Base-by-base conservation (phyloP, 2,113 vertebrate species). In the Atrichornis clamosus region DNA sequence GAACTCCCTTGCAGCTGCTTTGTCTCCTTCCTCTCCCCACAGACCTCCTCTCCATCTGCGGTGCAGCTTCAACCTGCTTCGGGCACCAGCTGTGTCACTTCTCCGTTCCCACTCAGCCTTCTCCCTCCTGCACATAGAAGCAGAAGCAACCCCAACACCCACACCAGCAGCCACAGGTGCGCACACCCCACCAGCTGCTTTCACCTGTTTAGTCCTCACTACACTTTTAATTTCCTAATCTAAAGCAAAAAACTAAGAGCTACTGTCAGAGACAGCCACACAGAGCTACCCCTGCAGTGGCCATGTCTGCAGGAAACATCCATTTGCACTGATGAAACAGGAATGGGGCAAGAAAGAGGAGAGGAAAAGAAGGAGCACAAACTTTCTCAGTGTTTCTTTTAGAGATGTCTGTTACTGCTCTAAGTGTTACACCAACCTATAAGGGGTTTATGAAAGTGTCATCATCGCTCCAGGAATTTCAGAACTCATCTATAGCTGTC, bases 1-100 rank as follows among this genome's bases (percentile, higher is more conserved):
- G 64, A 96, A 95, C 96, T 90, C 96, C 92, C 73, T 62, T 91
- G 60, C 95, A 95, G 94, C 94, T 96, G 95, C 77, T 77, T 67
- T 64, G 47, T 46, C 78, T 92, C 84, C 70, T 73, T 86, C 50
- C 72, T 80, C 90, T 91, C 90, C 80, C 68, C 84, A 63, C 60
- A 89, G 80, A 62, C 78, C 86, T 91, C 94, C 93, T 62, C 68
- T 93, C 90, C 23, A 26, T 94, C 96, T 96, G 93, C 3, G 1
- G 69, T 22, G n/a, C 59, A 47, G 69, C 80, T 94, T 91, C 89
- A 70, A 42, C 74, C 75, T 53, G 37, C 59, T 67, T 47, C 0
- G 0, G 50, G 69, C 53, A 88, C 64, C 92, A 94, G 93, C 81
- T 93, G 78, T 55, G 64, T 27, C 49, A 52, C 70, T 74, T 59